Evolutionary conservation across 2,888 invertebrate species (phyloP), one percentile per base, ranked within the genome.

Genomic region (Uloborus plumipes): DNA sequence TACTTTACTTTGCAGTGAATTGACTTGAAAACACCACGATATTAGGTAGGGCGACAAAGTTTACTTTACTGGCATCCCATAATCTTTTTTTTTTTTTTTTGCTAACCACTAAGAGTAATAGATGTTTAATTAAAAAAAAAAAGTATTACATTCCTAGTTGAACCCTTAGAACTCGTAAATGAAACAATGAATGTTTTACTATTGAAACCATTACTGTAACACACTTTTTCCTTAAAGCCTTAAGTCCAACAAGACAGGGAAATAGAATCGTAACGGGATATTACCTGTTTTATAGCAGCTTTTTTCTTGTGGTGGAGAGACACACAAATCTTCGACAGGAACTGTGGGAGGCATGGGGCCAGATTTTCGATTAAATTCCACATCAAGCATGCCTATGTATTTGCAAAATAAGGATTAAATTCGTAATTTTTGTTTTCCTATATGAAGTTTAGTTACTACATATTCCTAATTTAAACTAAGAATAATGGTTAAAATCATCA

Each of bases 221-320:
- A 53, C 26, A 26, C 26, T 26, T 26, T 26, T 26, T 26, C 4
- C 2, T 3, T n/a, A 39, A 39, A 39, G 39, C 1, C 7, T 11
- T 39, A 1, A 39, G 1, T n/a, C n/a, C 11, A 1, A 39, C 9
- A 39, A 9, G 11, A 39, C 7, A 39, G 39, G 9, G 1, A 55
- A 9, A 55, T 9, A 9, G 16, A 55, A 6, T 55, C 53, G 53
- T 3, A 53, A 53, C 53, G 18, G 4, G 16, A 55, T n/a, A 18
- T 51, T 72, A 83, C 82, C 82, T 65, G 82, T 67, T 55, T 77
- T 77, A 15, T 70, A 83, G 39, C 82, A 83, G 3, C 64, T 55
- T 39, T 67, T 77, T 55, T 72, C 65, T 9, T 67, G 26, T 4
- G 61, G 26, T 4, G 76, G 72, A 6, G 82, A 83, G 9, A 83